Percentiles rank a stretch among this genome's conserved stretches.
Evolutionary conservation across 2,888 invertebrate species (phyloP).

Genomic region (Achlya flavicornis): DNA sequence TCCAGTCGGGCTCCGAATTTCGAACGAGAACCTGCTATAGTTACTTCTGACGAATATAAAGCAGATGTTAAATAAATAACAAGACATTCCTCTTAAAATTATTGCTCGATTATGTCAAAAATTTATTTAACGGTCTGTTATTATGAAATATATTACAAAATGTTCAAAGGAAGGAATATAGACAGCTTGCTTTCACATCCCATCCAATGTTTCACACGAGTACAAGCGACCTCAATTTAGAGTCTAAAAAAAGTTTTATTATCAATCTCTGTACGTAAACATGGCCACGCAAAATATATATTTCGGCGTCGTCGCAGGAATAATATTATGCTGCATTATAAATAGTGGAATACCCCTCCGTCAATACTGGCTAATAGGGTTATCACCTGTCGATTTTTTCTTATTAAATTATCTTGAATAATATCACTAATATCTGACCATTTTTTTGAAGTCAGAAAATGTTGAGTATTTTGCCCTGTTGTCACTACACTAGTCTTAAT

Average conservation of each 20-base stretch:
- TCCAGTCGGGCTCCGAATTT: too few species aligned
- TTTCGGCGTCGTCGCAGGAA: constrained; percentile 10
- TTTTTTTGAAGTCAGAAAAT: too few species aligned
- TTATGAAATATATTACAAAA: neutral
- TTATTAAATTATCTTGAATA: neutral
- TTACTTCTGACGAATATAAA: too few species aligned
- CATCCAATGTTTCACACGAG: neutral
- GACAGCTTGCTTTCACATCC: neutral
- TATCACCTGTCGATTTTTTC: neutral
- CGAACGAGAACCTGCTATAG: too few species aligned
- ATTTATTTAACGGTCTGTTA: neutral
- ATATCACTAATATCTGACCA: too few species aligned
- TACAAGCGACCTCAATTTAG: constrained; percentile 12
- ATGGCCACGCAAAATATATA: constrained; percentile 12
- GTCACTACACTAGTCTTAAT: too few species aligned
- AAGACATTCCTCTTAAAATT: neutral
- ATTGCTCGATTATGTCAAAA: neutral
- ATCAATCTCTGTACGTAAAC: constrained; percentile 18
- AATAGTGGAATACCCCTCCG: constrained; percentile 14
- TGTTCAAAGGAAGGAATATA: constrained; percentile 8
- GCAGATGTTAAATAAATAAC: neutral
- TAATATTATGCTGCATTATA: constrained; percentile 15
- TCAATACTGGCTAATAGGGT: constrained; percentile 15
- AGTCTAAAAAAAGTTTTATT: constrained; percentile 21
- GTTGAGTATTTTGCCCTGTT: too few species aligned